Evolutionary conservation across 92 coral and sea anemone genomes (phyloP), one percentile per base, ranked within the genome.

Genomic region (Umimayanthus kanabou): DNA sequence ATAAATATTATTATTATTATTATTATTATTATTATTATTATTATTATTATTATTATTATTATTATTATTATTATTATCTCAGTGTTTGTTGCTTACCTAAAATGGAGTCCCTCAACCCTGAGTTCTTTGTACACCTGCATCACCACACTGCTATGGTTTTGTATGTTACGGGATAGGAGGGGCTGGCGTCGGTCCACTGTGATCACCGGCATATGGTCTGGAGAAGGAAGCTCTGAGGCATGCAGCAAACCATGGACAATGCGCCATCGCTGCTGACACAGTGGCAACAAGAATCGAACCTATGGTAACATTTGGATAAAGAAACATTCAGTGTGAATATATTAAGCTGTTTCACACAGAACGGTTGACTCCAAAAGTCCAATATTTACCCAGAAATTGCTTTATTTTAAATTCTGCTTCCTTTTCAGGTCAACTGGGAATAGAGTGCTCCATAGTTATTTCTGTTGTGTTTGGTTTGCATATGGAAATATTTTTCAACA

Each of bases 251-350:
- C 97, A 7, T 91, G 94, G 0, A 95, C 93, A 58, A 97, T 92
- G 39, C 99, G 92, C 94, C 95, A 93, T 3, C 99, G 95, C 69
- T 94, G 98, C 47, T 92, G 94, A 84, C 98, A 97, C 89, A 97
- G 90, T 1, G 99, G 99, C 81, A 97, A 85, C 67, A 97, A 87
- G 85, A 95, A 97, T 14, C 98, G 95, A 39, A 97, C 85, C 84
- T 83, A 33, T 2, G 2, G 37, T 33, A 37, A 28, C 39, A 73
- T 83, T 69, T 26, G 64, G 16, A 55, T 11, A 61, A 29, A 83
- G 4, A 25, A 25, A 6, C 39, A 69, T 7, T 15, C 3, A 30
- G 13, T 5, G 45, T 15, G n/a, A 80, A 25, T 26, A 0, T n/a
- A 18, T 10, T 15, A 2, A 6, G 20, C 39, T 53, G 49, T 57